Percentiles rank a stretch among this genome's conserved stretches.
These are phyloP conservation scores for Murina feae DNA, from an alignment of 2,113 vertebrate species.

Conservation along the genomic window DNA sequence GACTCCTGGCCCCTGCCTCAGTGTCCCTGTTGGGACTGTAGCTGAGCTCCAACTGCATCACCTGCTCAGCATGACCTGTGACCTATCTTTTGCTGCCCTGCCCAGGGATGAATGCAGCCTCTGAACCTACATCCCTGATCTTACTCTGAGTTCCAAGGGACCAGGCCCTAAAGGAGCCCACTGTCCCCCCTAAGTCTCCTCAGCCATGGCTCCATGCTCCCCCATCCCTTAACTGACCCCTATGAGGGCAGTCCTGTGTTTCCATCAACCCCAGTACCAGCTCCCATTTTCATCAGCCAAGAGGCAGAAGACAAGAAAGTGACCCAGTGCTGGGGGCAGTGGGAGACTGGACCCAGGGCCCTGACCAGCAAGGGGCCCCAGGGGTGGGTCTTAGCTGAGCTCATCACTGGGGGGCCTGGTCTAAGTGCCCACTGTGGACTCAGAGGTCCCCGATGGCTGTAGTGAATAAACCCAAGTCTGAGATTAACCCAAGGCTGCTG, in stretches of 20 bases:
- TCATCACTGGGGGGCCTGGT: background rate
- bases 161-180: background rate
- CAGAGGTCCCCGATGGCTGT: background rate
- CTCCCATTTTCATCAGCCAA: background rate
- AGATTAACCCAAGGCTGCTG: background rate
- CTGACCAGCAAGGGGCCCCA: too few relatives aligned
- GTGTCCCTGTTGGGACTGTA: background rate
- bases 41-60: background rate
- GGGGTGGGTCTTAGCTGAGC: background rate
- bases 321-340: background rate
- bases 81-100: background rate
- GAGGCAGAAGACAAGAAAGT: background rate
- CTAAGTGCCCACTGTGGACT: background rate
- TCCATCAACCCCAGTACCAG: background rate
- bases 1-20: background rate
- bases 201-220: accelerated
- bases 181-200: background rate
- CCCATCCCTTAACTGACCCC: too few relatives aligned
- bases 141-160: background rate
- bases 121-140: background rate
- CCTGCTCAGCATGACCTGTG: background rate
- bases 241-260: background rate
- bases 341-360: background rate
- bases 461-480: background rate
- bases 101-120: background rate